Evolutionary conservation across 2,888 invertebrate genomes (phyloP), one percentile per base, ranked within the genome.

Genomic region (Psylliodes chrysocephalus): DNA sequence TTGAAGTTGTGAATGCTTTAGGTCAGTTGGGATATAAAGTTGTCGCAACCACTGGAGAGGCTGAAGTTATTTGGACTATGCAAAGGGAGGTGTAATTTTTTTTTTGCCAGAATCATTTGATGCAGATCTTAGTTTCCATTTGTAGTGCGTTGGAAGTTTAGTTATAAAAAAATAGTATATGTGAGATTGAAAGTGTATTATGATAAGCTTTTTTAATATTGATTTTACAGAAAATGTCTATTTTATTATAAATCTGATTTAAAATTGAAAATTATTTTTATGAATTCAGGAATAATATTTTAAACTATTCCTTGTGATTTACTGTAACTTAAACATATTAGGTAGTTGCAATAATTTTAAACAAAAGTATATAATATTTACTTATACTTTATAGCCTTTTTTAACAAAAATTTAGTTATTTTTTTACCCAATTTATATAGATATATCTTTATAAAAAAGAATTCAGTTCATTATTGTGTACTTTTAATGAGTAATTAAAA

Each of bases 41-140:
- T 46, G 84, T 92, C 67, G 88, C 90, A 75, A 91, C 90, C 79
- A 91, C 92, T 68, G 93, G 93, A 12, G 93, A 93, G 79, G 85
- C 90, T 17, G 93, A 93, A 83, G 89, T 91, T 74, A 89, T 91
- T 72, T 94, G 93, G 93, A 94, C 93, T 46, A 85, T 94, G 83
- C 90, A 91, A 78, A 88, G 93, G 76, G 92, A 93, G 81, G 80
- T 89, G 75, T 92, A 87, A 86, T 49, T 19, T 38, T 52, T 51
- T 44, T 47, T 28, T 17, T 57, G 38, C 35, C 51, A 52, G 25
- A 22, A 44, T 17, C n/a, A 6, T 46, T 46, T 22, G n/a, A n/a
- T n/a, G n/a, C n/a, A n/a, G n/a, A n/a, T n/a, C n/a, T n/a, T n/a
- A n/a, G n/a, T n/a, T n/a, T n/a, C n/a, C n/a, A n/a, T n/a, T n/a